Base-by-base conservation (phyloP, 1,140 invertebrate genomes). In the Zaprionus inermis region DNA sequence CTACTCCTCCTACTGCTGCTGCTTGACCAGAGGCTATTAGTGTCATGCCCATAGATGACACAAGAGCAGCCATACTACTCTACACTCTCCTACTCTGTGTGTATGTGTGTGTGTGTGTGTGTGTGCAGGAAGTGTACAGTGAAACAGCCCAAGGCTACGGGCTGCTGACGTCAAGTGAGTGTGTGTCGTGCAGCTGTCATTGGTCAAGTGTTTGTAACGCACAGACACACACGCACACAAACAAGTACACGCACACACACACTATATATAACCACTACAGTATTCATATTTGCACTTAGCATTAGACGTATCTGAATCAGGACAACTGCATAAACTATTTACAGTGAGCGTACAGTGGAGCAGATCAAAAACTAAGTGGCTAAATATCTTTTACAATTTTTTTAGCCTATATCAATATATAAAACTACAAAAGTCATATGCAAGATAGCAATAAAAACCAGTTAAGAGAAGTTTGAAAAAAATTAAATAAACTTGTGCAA, bases 261-360 rank as follows among this genome's bases (percentile, higher is more conserved):
- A 44, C 18, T 49, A 20, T 49, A 22, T 49, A 20, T 22, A 22
- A 18, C 44, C 20, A 49, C 44, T 49, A 34, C 56, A 60, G 65
- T 56, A 73, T 58, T 72, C 73, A 72, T 74, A 84, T 85, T 71
- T 84, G 73, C 81, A 80, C 82, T 86, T 76, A 36, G 60, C 54
- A 78, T 78, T 78, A 76, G 54, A 57, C 59, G 65, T 63, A 69
- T 78, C 69, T 66, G 65, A 52, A 36, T 14, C 11, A 41, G 51
- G 32, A 10, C 65, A 68, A 68, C 57, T 68, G 56, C 24, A 70
- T 63, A 41, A 74, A 58, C 54, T 49, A 69, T 60, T 46, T 36
- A 52, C 18, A n/a, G n/a, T 44, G 7, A n/a, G 49, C 34, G 49
- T 41, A 51, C 51, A 64, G 61, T 55, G 52, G 55, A 5, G 12